phyloP scores from a whole-genome alignment of 1,140 invertebrate species.

The Hormaphis cornu region DNA sequence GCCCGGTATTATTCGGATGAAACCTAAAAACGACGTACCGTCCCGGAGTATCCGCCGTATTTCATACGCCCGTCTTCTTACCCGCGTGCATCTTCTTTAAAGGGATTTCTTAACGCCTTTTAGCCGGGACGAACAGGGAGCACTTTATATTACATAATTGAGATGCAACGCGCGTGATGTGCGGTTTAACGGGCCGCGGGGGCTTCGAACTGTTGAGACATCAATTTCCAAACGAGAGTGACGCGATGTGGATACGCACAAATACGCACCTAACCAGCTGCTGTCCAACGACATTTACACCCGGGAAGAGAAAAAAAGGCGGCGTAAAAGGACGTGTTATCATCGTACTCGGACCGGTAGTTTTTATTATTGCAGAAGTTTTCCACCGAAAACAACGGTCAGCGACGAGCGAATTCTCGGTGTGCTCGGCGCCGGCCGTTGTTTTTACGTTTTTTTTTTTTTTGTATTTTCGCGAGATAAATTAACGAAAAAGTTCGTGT shows the following conservation, averaged over 20 bases:
- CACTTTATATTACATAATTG: too few relatives aligned
- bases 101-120: too few relatives aligned
- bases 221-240: neutral
- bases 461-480: neutral
- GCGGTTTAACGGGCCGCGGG: neutral
- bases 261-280: neutral
- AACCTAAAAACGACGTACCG: too few relatives aligned
- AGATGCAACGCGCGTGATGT: neutral
- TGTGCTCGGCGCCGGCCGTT: slow-evolving; percentile 2
- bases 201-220: neutral
- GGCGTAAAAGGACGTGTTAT: slow-evolving; percentile 10
- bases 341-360: neutral
- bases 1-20: too few relatives aligned
- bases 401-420: slow-evolving; percentile 22
- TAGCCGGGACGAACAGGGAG: too few relatives aligned
- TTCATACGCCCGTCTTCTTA: too few relatives aligned
- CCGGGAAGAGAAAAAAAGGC: neutral
- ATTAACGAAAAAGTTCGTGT: slow-evolving; percentile 22
- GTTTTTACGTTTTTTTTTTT: slow-evolving; percentile 17
- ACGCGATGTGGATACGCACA: neutral
- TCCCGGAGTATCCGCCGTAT: too few relatives aligned
- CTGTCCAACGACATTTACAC: slow-evolving; percentile 5
- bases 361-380: slow-evolving; percentile 28
- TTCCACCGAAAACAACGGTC: slow-evolving; percentile 26
- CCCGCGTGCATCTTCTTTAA: too few relatives aligned